phyloP scores from a whole-genome alignment of 2,113 vertebrate genomes.

The Neolamprologus variostigma region DNA sequence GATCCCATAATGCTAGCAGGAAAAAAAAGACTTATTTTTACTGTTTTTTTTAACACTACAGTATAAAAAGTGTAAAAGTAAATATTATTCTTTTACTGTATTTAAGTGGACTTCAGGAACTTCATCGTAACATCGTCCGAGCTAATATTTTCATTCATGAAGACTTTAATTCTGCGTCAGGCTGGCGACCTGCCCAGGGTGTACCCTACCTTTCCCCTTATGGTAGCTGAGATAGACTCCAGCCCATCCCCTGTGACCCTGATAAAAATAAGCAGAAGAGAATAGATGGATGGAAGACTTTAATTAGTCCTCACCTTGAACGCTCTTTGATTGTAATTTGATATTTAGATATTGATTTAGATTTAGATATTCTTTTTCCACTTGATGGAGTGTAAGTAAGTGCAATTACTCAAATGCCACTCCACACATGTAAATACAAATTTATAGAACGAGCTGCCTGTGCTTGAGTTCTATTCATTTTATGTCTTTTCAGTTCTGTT shows the following conservation, averaged over 20 bases:
- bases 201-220: neutral
- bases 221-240: neutral
- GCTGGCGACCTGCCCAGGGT: neutral
- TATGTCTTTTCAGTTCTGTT: neutral
- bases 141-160: neutral
- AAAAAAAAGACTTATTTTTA: neutral
- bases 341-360: neutral
- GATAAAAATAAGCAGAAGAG: neutral
- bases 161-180: neutral
- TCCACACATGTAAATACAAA: neutral
- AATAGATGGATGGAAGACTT: neutral
- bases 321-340: neutral
- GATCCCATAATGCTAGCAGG: neutral
- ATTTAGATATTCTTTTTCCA: neutral
- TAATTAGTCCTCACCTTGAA: neutral
- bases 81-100: neutral
- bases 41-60: neutral
- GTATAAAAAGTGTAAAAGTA: neutral
- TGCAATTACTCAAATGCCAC: neutral
- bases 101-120: neutral
- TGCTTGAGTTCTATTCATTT: neutral
- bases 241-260: neutral
- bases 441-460: neutral
- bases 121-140: rapidly evolving
- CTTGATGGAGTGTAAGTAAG: neutral